A percentile compares a stretch with the other conserved stretches of the same genome.
Conservation (phyloP, 2,888 invertebrate species). For the Limnephilus lunatus region DNA sequence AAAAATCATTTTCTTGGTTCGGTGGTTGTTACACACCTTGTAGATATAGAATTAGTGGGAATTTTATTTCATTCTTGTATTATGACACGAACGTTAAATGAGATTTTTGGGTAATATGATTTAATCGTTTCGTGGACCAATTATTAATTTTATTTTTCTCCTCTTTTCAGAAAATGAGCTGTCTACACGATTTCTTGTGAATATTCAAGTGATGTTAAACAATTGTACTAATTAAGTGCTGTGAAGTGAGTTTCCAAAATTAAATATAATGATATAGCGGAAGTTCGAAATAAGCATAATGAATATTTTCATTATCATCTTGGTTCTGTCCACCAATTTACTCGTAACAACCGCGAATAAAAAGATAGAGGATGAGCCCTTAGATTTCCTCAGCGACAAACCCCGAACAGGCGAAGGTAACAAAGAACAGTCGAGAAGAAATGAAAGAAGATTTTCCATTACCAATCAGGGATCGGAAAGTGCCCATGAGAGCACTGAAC, state of each 20-base stretch:
- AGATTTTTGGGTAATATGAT: background rate
- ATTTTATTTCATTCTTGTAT: no score
- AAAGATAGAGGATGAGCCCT: conserved; percentile 38
- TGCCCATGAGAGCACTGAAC: conserved; percentile 63
- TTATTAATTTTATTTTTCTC: background rate
- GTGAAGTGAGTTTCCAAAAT: background rate
- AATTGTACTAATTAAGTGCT: background rate
- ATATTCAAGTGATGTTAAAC: background rate
- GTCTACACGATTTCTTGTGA: background rate
- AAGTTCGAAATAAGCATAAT: conserved; percentile 38
- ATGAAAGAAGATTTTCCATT: conserved; percentile 54
- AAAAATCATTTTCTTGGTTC: no score
- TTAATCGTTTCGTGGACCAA: background rate
- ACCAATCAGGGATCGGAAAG: conserved; percentile 62
- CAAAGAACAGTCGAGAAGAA: conserved; percentile 26
- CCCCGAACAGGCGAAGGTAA: conserved; percentile 15
- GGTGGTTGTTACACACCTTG: no score
- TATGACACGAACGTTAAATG: background rate
- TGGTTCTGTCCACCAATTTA: conserved; percentile 53
- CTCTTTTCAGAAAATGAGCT: conserved; percentile 31
- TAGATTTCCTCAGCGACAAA: conserved; percentile 11
- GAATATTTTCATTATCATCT: conserved; percentile 50
- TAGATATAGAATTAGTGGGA: no score
- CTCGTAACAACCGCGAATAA: conserved; percentile 43
- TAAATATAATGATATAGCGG: background rate